These are phyloP conservation scores for Oligia latruncula DNA, from an alignment of 2,888 invertebrate genomes.

Conservation along the genomic window DNA sequence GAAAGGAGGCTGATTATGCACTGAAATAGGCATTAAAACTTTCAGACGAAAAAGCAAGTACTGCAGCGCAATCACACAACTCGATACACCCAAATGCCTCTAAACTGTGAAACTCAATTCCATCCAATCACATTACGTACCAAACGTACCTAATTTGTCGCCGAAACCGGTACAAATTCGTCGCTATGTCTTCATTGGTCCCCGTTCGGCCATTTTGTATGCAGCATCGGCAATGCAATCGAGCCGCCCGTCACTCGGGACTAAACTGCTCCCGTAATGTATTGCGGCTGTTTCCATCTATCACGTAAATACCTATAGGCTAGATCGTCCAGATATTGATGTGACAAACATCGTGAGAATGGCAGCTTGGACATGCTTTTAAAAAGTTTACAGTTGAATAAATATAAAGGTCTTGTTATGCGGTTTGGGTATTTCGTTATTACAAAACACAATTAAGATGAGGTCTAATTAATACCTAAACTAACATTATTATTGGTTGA, in stretches of 20 bases:
- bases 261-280: constrained; percentile 77
- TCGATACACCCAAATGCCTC: constrained; percentile 14
- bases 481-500: not conserved
- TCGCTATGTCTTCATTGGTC: constrained; percentile 71
- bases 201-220: constrained; percentile 77
- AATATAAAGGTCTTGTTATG: not conserved
- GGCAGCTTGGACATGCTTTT: constrained; percentile 2
- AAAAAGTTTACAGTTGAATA: not conserved
- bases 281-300: constrained; percentile 76
- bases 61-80: constrained; percentile 25
- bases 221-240: constrained; percentile 79
- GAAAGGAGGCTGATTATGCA: not conserved
- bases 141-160: constrained; percentile 64
- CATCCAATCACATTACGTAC: constrained; percentile 48
- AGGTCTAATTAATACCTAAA: not conserved
- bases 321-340: constrained; percentile 48
- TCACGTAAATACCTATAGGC: constrained; percentile 73
- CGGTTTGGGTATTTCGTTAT: not conserved
- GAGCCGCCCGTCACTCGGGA: constrained; percentile 68
- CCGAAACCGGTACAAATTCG: constrained; percentile 64
- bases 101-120: constrained; percentile 32
- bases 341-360: constrained; percentile 30
- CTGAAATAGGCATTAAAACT: not conserved
- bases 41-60: not conserved
- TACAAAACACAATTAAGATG: not conserved